Conservation (phyloP, 1,140 invertebrate species). For the Amphibalanus amphitrite region DNA sequence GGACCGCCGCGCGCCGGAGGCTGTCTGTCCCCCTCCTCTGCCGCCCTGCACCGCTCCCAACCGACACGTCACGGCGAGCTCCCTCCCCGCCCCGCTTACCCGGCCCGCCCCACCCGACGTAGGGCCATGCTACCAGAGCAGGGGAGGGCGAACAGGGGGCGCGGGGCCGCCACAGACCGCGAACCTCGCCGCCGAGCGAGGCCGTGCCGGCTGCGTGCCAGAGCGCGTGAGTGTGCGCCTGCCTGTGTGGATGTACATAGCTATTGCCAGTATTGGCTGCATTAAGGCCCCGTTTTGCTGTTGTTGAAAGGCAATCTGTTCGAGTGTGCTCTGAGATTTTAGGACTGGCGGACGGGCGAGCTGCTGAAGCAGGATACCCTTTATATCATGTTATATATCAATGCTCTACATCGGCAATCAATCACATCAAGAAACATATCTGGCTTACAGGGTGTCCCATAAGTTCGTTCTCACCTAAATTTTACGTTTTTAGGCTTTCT, state of each 20-base stretch:
- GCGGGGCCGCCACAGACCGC: too few species aligned
- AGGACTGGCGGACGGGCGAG: neutral
- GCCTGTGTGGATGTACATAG: neutral
- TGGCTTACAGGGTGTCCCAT: too few species aligned
- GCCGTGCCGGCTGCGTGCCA: too few species aligned
- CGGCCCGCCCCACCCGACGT: neutral
- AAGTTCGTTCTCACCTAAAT: too few species aligned
- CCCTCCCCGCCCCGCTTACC: neutral
- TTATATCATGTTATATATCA: neutral
- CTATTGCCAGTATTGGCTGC: too few species aligned
- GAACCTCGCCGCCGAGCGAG: too few species aligned
- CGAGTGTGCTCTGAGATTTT: neutral
- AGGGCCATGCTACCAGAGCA: neutral
- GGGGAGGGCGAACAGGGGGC: neutral
- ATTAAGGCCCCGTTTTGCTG: neutral
- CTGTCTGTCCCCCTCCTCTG: neutral
- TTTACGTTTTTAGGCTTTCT: too few species aligned
- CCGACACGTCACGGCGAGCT: too few species aligned
- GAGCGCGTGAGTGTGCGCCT: too few species aligned
- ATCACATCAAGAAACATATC: neutral
- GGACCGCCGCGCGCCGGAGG: too few species aligned
- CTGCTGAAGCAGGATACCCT: neutral
- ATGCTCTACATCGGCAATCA: neutral
- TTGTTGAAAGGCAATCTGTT: neutral
- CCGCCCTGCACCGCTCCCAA: too few species aligned